Evolutionary conservation across 2,797 vertebrate species (phyloP), one percentile per base, ranked within the genome.

Genomic region (Anas georgica): DNA sequence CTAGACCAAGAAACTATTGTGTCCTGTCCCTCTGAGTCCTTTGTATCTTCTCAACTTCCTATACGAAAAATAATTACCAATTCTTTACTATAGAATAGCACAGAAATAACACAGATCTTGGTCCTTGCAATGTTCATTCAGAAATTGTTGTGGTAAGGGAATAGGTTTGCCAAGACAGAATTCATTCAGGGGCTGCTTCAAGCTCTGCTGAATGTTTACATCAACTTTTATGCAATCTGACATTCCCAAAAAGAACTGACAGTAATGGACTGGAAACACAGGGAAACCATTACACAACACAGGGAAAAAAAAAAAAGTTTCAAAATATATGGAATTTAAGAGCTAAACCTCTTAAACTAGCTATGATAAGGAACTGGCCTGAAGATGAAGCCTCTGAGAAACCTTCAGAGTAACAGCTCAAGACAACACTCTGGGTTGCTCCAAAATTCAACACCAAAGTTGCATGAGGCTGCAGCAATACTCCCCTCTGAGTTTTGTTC

Each of bases 151-250:
- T 77, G 70, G 81, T 79, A 67, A 81, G 83, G 56, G 13, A 96
- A 31, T 41, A 86, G 48, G 89, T 80, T 89, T 94, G 85, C 52
- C 45, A 88, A 74, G 90, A 46, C 31, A 88, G 74, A 88, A 96
- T 70, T 93, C 72, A 91, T 93, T 94, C 80, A 94, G 90, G 77
- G 83, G 33, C 83, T 92, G 92, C 94, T 97, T 95, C 87, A 86
- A 93, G 89, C 89, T 94, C 91, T 95, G 67, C 70, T 90, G 80
- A 91, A 91, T 70, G 85, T 93, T 86, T 90, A 26, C 41, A 91
- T 91, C 83, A 96, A 93, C 74, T 84, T 92, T 91, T 95, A 96
- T 90, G 77, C 90, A 95, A 94, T 45, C 77, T 96, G 93, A 96
- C 93, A 93, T 96, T 86, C 70, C 66, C 94, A 6, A 70, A 82